These are phyloP conservation scores for Hirundichthys speculiger DNA, from an alignment of 2,113 vertebrate species.

Conservation along the genomic window DNA sequence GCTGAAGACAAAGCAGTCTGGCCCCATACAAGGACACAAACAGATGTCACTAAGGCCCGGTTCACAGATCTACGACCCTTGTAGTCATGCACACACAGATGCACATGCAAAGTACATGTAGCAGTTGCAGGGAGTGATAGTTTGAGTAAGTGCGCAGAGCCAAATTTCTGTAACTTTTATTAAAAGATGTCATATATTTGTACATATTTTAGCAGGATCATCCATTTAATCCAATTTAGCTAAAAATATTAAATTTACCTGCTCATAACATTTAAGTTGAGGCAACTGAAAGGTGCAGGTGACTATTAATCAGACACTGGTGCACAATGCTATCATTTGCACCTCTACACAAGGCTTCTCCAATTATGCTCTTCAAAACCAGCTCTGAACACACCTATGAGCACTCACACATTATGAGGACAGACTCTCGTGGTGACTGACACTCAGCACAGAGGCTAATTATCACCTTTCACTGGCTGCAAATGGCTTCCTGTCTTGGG, in stretches of 20 bases:
- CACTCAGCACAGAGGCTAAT: conserved; percentile 67
- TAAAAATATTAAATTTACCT: conserved; percentile 43
- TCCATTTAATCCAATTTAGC: conserved; percentile 47
- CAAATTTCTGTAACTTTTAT: conserved; percentile 25
- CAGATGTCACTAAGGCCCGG: conserved; percentile 57
- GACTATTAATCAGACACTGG: conserved; percentile 54
- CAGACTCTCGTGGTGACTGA: conserved; percentile 51
- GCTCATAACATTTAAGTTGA: conserved; percentile 37
- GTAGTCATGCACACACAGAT: conserved; percentile 1
- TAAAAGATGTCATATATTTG: conserved; percentile 11
- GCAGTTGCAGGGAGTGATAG: conserved; percentile 14
- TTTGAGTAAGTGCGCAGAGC: conserved; percentile 3
- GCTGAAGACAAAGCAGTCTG: conserved; percentile 52
- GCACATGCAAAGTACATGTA: background rate
- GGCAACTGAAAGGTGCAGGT: conserved; percentile 54
- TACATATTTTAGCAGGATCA: conserved; percentile 17
- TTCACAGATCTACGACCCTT: conserved; percentile 42
- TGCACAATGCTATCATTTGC: conserved; percentile 56
- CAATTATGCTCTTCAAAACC: conserved; percentile 51
- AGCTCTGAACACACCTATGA: conserved; percentile 39
- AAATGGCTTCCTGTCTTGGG: conserved; percentile 65
- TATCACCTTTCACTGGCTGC: conserved; percentile 70
- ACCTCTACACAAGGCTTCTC: conserved; percentile 52
- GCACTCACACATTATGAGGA: conserved; percentile 58
- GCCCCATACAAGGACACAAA: conserved; percentile 55